Evolutionary conservation across 2,888 invertebrate genomes (phyloP), one percentile per base, ranked within the genome.

Genomic region (Eupeodes luniger): DNA sequence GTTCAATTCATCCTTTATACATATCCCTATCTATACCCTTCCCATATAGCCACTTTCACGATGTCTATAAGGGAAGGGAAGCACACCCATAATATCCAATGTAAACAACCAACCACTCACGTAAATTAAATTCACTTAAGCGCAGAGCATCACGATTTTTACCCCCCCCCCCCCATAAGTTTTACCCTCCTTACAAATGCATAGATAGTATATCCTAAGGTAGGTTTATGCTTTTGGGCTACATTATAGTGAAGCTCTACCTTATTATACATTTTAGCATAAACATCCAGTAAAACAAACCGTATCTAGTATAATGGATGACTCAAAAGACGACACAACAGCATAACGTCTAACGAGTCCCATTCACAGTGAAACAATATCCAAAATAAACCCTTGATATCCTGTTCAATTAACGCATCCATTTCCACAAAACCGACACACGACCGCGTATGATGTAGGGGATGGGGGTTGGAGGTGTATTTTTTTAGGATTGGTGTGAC

Each of bases 71-170:
- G 36, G 10, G 10, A 44, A 59, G 16, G 16, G 44, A 72, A 53
- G 34, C 86, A 44, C 87, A 70, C 80, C 84, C 84, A 77, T 16
- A 66, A 80, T 55, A 59, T 87, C 70, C 83, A 61, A 62, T 72
- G 72, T 61, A 80, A 83, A 87, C 70, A 72, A 59, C 40, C 69
- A 82, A 70, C 80, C 87, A 87, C 87, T 87, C 80, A 81, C 83
- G 84, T 87, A 87, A 87, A 87, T 87, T 87, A 77, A 87, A 84
- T 87, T 87, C 87, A 84, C 84, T 87, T 87, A 87, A 84, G 77
- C 77, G 66, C 36, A 72, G n/a, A 79, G 72, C 72, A 40, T 40
- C 40, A 62, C 44, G 67, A 74, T 19, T 27, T 27, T 27, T 69
- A 59, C 69, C 69, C 51, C 44, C 14, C 11, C 9, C 34, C 40